Evolutionary conservation across 2,888 invertebrate genomes (phyloP).

Genomic region (Antheraea yamamai): DNA sequence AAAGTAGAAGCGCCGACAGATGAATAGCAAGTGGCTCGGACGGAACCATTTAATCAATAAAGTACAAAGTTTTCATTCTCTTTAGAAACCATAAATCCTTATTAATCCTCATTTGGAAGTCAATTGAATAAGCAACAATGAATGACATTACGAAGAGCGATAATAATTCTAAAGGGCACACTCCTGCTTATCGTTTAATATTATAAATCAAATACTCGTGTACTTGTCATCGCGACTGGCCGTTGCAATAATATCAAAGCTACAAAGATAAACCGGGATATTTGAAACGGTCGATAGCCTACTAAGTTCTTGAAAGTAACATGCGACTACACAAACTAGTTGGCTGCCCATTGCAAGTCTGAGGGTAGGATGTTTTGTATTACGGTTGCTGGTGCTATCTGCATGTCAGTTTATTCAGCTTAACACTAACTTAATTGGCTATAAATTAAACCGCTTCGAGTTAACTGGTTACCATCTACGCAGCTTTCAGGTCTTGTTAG

Average conservation of each 20-base stretch:
- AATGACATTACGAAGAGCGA: slow-evolving; percentile 54
- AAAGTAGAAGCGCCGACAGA: slow-evolving; percentile 58
- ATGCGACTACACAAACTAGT: slow-evolving; percentile 50
- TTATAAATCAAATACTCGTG: slow-evolving; percentile 71
- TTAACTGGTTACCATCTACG: slow-evolving; percentile 62
- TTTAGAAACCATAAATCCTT: slow-evolving; percentile 62
- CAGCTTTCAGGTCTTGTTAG: slow-evolving; percentile 61
- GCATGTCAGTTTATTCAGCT: slow-evolving; percentile 74
- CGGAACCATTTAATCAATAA: slow-evolving; percentile 51
- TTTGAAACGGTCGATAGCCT: slow-evolving; percentile 53
- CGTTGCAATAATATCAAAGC: slow-evolving; percentile 54
- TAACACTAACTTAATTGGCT: slow-evolving; percentile 79
- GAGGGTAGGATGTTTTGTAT: slow-evolving; percentile 52
- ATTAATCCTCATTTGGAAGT: slow-evolving; percentile 71
- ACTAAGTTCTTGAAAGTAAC: slow-evolving; percentile 43
- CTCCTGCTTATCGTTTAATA: slow-evolving; percentile 55
- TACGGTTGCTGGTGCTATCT: slow-evolving; percentile 69
- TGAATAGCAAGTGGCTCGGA: slow-evolving; percentile 53
- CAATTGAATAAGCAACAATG: slow-evolving; percentile 67
- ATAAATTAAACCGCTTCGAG: slow-evolving; percentile 73
- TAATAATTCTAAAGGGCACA: slow-evolving; percentile 59
- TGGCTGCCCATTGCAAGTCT: slow-evolving; percentile 41
- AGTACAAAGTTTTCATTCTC: slow-evolving; percentile 50
- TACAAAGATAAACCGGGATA: slow-evolving; percentile 55
- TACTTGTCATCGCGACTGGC: slow-evolving; percentile 62